Evolutionary conservation across 2,888 invertebrate species (phyloP).

Genomic region (Silvanus unidentatus): DNA sequence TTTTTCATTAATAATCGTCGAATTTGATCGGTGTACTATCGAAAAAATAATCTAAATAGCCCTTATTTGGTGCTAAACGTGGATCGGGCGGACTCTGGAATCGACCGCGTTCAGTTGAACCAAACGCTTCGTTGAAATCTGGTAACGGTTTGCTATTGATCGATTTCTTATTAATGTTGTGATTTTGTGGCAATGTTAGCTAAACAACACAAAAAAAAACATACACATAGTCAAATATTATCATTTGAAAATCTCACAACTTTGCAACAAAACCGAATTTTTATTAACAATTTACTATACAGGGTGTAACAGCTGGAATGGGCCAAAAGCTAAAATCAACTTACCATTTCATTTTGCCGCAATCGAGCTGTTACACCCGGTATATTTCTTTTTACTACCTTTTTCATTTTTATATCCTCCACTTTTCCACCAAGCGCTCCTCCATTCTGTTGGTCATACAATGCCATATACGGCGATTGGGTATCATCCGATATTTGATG

Average conservation of each 20-base stretch:
- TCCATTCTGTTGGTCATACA: slow-evolving; percentile 21
- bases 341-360: no score
- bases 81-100: slow-evolving; percentile 51
- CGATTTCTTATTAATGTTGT: slow-evolving; percentile 19
- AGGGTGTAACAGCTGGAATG: no score
- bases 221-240: background rate
- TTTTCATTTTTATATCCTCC: slow-evolving; percentile 33
- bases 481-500: slow-evolving; percentile 1
- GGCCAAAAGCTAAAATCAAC: no score
- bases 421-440: slow-evolving; percentile 16
- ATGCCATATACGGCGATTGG: slow-evolving; percentile 16
- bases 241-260: background rate
- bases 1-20: slow-evolving; percentile 33
- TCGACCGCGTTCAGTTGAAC: slow-evolving; percentile 80
- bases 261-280: no score
- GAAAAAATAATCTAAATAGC: slow-evolving; percentile 38
- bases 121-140: slow-evolving; percentile 80
- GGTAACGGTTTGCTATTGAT: slow-evolving; percentile 55
- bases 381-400: slow-evolving; percentile 24
- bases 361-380: no score
- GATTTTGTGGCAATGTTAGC: slow-evolving; percentile 15
- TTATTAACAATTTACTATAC: background rate
- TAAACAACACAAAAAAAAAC: slow-evolving; percentile 4
- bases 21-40: slow-evolving; percentile 32
- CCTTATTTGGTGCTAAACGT: slow-evolving; percentile 34